Evolutionary conservation across 2,797 vertebrate genomes (phyloP).

Genomic region (Linurgus olivaceus): DNA sequence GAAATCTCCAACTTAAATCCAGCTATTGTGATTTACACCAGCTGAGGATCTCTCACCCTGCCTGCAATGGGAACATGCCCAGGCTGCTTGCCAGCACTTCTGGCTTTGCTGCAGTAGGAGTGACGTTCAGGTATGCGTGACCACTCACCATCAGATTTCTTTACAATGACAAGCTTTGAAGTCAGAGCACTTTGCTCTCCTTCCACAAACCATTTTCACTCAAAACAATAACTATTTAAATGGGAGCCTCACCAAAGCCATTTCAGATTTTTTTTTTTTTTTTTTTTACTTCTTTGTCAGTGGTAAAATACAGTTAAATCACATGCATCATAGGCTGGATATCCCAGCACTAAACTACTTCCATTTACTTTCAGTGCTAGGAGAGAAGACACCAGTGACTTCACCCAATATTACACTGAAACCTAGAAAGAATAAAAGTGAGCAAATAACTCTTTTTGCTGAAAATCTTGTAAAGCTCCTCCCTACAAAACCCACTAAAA

Average conservation of each 20-base stretch:
- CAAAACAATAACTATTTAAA: constrained; percentile 60
- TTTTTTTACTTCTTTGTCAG: not conserved
- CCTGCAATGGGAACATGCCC: not conserved
- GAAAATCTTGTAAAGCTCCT: not conserved
- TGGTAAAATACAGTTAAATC: not conserved
- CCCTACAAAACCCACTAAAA: not conserved
- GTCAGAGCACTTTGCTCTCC: constrained; percentile 53
- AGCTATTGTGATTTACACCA: not conserved
- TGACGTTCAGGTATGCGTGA: constrained; percentile 61
- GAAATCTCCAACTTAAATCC: not conserved
- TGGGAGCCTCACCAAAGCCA: not conserved
- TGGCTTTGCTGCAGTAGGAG: constrained; percentile 36
- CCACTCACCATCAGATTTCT: constrained; percentile 58
- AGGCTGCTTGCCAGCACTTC: constrained; percentile 38
- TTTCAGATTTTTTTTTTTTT: not conserved
- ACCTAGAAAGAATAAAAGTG: not conserved
- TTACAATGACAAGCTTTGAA: constrained; percentile 58
- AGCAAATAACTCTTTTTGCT: not conserved
- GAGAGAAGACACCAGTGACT: not conserved
- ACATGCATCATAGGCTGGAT: not conserved
- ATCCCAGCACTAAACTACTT: not conserved
- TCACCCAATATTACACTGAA: not conserved
- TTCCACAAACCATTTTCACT: constrained; percentile 48
- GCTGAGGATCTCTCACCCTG: constrained; percentile 15
- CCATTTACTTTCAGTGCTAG: not conserved